Conservation (phyloP, 2,888 invertebrate genomes). For the Hypolimnas misippus region DNA sequence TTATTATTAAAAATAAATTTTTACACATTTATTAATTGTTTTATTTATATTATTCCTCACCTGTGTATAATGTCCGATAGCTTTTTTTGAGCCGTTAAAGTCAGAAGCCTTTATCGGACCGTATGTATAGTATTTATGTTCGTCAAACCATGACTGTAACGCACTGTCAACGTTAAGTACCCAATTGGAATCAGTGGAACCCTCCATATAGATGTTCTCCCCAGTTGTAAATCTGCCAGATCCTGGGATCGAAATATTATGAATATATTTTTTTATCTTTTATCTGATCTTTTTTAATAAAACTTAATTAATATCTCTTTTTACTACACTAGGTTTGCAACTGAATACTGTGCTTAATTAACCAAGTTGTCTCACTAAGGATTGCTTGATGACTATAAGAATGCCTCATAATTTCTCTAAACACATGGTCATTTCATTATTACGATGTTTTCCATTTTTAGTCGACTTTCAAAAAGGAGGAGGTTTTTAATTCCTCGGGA, state of each 20-base stretch:
- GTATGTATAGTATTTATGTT: conserved; percentile 60
- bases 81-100: conserved; percentile 47
- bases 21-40: not conserved
- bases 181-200: conserved; percentile 49
- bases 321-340: too few species aligned
- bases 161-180: conserved; percentile 53
- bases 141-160: conserved; percentile 62
- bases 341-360: too few species aligned
- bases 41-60: conserved; percentile 46
- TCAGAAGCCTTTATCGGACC: conserved; percentile 51
- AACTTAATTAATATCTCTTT: too few species aligned
- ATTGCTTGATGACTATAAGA: too few species aligned
- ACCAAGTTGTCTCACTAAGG: too few species aligned
- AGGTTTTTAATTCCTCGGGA: too few species aligned
- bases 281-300: too few species aligned
- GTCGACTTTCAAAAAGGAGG: too few species aligned
- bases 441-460: too few species aligned
- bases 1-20: not conserved
- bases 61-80: conserved; percentile 75
- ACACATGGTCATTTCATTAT: too few species aligned
- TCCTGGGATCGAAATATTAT: conserved; percentile 48
- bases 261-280: not conserved
- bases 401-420: too few species aligned
- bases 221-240: conserved; percentile 64
- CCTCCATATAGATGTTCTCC: conserved; percentile 65